Evolutionary conservation across 2,797 vertebrate genomes (phyloP).

Genomic region (Anguilla anguilla): DNA sequence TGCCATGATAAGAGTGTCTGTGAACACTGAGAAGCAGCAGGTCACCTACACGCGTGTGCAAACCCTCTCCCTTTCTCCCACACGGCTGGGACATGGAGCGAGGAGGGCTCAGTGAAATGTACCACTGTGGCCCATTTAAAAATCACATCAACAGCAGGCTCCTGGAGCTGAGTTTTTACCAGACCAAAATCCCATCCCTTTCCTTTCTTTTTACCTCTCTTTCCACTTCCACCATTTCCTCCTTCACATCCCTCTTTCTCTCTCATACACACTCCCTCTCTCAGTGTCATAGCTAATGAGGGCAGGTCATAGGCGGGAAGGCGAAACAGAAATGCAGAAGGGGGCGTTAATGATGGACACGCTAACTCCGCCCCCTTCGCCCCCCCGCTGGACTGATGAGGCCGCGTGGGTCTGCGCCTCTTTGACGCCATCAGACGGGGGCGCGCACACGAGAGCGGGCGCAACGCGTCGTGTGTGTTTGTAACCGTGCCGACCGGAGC

Average conservation of each 20-base stretch:
- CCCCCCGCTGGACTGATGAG: too few relatives aligned
- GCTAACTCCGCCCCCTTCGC: neutral
- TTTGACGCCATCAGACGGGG: neutral
- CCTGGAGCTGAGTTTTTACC: neutral
- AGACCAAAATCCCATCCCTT: neutral
- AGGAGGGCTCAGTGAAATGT: neutral
- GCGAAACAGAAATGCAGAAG: neutral
- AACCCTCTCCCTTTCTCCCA: neutral
- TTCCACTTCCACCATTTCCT: neutral
- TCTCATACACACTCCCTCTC: neutral
- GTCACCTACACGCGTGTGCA: neutral
- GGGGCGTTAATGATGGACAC: neutral
- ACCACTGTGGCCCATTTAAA: neutral
- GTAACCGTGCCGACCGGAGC: neutral
- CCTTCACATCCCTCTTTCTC: neutral
- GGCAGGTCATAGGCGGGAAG: too few relatives aligned
- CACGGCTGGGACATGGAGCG: neutral
- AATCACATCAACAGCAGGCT: slow-evolving; percentile 19
- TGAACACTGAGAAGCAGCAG: neutral
- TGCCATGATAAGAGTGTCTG: neutral
- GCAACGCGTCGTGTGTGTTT: neutral
- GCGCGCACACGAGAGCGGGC: neutral
- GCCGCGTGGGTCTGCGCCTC: neutral
- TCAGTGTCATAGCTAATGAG: too few relatives aligned
- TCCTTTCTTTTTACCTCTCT: neutral